Conservation (phyloP, 2,797 vertebrate genomes). For the Sebastolobus altivelis region DNA sequence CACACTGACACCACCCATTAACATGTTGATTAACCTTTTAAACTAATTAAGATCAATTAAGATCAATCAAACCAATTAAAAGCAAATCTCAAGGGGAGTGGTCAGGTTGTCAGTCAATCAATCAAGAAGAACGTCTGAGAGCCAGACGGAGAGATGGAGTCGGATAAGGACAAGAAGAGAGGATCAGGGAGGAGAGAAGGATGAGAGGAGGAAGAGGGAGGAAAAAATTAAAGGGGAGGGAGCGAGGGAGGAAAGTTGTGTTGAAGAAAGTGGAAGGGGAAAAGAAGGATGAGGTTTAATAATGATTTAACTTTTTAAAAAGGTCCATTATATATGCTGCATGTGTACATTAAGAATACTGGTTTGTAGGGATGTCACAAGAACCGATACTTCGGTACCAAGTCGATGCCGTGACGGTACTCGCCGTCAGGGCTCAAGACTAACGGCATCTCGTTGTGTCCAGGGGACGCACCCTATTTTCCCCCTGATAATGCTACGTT, state of each 20-base stretch:
- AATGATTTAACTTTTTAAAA: background rate
- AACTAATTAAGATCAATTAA: conserved; percentile 65
- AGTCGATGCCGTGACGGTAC: too few relatives aligned
- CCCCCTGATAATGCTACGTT: too few relatives aligned
- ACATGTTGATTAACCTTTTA: conserved; percentile 79
- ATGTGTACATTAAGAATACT: background rate
- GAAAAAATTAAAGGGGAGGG: too few relatives aligned
- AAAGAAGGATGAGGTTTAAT: background rate
- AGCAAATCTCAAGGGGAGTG: conserved; percentile 59
- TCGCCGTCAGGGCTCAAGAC: too few relatives aligned
- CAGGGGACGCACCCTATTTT: too few relatives aligned
- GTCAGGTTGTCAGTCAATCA: conserved; percentile 71
- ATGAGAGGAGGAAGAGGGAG: background rate
- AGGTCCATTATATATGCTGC: background rate
- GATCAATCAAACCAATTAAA: conserved; percentile 66
- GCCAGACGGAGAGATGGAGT: conserved; percentile 3
- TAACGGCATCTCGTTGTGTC: too few relatives aligned
- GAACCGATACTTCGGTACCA: too few relatives aligned
- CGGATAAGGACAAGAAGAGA: background rate
- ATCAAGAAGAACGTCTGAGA: conserved; percentile 40
- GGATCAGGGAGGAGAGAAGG: background rate
- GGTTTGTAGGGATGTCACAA: background rate
- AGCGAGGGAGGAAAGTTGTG: background rate
- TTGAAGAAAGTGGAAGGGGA: background rate
- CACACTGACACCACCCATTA: conserved; percentile 72